These are phyloP conservation scores for Gallinago stenura DNA, from an alignment of 2,797 vertebrate species.

Conservation along the genomic window DNA sequence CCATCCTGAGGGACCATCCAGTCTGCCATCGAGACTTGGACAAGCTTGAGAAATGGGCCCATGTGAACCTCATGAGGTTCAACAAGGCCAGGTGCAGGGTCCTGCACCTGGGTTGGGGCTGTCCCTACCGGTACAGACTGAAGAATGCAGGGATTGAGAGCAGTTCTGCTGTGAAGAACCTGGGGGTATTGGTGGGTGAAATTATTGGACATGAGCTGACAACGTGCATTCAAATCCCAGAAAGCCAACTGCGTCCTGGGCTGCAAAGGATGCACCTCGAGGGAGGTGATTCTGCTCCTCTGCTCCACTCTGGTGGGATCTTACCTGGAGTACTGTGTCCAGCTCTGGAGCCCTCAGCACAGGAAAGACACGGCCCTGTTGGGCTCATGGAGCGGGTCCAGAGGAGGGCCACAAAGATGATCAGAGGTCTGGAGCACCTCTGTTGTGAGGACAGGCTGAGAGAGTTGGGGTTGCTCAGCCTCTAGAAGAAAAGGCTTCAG, in stretches of 20 bases:
- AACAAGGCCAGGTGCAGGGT: background rate
- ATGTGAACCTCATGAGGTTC: background rate
- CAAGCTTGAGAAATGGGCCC: background rate
- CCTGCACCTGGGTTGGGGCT: background rate
- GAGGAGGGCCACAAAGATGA: background rate
- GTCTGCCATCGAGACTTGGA: background rate
- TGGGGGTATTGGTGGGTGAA: background rate
- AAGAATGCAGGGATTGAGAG: background rate
- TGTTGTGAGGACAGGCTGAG: background rate
- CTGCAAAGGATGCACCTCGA: background rate
- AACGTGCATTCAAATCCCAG: background rate
- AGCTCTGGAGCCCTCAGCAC: background rate
- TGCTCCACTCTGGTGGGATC: accelerated
- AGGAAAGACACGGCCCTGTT: background rate
- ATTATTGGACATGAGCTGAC: background rate
- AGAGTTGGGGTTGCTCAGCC: background rate
- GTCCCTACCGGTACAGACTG: background rate
- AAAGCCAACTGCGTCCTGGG: background rate
- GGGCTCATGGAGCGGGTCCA: background rate
- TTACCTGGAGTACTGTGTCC: too few species aligned
- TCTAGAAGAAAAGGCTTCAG: background rate
- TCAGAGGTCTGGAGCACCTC: background rate
- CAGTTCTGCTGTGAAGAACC: background rate
- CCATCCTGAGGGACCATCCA: background rate
- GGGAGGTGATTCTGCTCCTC: background rate